Percentiles rank a stretch among this genome's conserved stretches.
phyloP scores from a whole-genome alignment of 1,140 invertebrate species.

The Drosophila burlai region DNA sequence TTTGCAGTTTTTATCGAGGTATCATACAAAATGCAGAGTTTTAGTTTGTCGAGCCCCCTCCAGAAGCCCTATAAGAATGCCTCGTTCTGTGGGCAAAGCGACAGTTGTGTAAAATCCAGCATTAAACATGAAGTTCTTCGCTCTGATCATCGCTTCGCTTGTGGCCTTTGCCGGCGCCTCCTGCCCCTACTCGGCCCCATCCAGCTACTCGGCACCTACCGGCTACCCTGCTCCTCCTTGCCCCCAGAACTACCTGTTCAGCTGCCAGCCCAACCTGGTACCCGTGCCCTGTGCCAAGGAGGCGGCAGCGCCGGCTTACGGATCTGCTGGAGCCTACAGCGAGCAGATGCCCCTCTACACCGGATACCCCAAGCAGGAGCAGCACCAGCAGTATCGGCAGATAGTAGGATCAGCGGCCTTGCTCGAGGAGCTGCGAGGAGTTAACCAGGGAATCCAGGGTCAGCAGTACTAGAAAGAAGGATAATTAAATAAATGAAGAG shows the following conservation, averaged over 20 bases:
- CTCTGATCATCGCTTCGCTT: slow-evolving; percentile 28
- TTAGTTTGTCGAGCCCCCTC: slow-evolving; percentile 1
- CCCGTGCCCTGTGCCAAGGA: slow-evolving; percentile 64
- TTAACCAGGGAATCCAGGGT: slow-evolving; percentile 35
- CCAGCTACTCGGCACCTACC: slow-evolving; percentile 19
- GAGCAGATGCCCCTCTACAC: slow-evolving; percentile 55
- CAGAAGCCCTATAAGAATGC: slow-evolving; percentile 22
- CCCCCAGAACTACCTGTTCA: slow-evolving; percentile 76
- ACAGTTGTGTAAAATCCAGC: slow-evolving; percentile 19
- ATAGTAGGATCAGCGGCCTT: slow-evolving; percentile 15
- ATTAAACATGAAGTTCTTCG: slow-evolving; percentile 46
- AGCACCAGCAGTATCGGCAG: slow-evolving; percentile 25
- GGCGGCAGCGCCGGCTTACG: slow-evolving; percentile 35
- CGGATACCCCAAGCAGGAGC: slow-evolving; percentile 21
- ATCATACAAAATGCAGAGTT: slow-evolving; percentile 25
- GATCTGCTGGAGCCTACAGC: slow-evolving; percentile 67
- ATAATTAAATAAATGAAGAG: neutral
- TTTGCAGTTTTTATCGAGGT: slow-evolving; percentile 20
- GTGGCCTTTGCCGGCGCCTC: slow-evolving; percentile 34
- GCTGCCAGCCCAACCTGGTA: slow-evolving; percentile 70
- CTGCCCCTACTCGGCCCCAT: slow-evolving; percentile 23
- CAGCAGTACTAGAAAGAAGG: slow-evolving; percentile 21
- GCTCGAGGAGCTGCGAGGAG: slow-evolving; percentile 27
- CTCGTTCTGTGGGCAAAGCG: neutral
- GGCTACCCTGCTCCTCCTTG: slow-evolving; percentile 61